Conservation (phyloP, 2,888 invertebrate species). For the Drosophila setosimentum region DNA sequence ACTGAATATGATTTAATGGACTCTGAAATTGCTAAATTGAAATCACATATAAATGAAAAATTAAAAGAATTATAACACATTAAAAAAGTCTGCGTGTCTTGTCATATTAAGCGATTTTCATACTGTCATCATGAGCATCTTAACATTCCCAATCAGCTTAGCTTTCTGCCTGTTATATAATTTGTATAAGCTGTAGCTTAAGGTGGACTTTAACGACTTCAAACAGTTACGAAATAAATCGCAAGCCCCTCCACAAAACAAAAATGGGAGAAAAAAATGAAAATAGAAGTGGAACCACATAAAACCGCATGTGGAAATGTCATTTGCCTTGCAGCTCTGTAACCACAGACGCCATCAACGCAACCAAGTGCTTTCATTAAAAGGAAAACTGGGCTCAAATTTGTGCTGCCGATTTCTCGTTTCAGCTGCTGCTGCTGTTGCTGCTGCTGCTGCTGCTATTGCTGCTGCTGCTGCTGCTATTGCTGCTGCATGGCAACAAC, state of each 20-base stretch:
- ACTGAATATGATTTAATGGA: not conserved
- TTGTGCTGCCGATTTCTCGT: conserved; percentile 57
- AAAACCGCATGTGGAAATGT: conserved; percentile 57
- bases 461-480: conserved; percentile 13
- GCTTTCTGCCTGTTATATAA: not conserved
- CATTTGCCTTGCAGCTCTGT: conserved; percentile 52
- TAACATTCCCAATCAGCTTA: not conserved
- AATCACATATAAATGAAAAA: not conserved
- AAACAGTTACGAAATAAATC: conserved; percentile 5
- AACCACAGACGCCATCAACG: conserved; percentile 65
- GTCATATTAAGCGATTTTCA: not conserved
- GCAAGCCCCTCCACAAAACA: not conserved
- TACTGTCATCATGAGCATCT: not conserved
- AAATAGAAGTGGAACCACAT: conserved; percentile 21
- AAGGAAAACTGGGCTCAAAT: conserved; percentile 68
- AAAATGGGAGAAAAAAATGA: conserved; percentile 1
- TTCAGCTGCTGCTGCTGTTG: conserved; percentile 36
- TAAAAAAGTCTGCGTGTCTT: not conserved
- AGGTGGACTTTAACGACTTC: conserved; percentile 13
- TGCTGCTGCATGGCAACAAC: conserved; percentile 28
- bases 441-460: conserved; percentile 1
- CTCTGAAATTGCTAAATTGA: not conserved
- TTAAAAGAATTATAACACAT: fast-evolving
- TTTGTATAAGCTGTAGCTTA: not conserved
- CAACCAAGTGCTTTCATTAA: conserved; percentile 73